phyloP scores from a whole-genome alignment of 2,113 vertebrate genomes.

The Chionodraco myersi region DNA sequence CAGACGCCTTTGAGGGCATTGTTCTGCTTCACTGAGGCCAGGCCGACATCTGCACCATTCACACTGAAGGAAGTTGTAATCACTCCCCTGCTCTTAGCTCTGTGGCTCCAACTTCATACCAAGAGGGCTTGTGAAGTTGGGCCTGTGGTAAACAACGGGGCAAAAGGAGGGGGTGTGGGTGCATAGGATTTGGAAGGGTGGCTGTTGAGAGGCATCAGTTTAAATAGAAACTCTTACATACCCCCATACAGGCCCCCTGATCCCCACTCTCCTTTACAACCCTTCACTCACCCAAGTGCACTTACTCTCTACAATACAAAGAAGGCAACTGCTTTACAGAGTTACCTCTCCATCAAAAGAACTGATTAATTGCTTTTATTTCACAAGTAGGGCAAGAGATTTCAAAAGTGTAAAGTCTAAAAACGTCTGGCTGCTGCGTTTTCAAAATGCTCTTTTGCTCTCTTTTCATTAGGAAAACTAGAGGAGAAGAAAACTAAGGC shows the following conservation, averaged over 20 bases:
- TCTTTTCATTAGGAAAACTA: conserved; percentile 27
- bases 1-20: conserved; percentile 81
- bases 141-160: conserved; percentile 61
- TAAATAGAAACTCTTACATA: conserved; percentile 77
- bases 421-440: conserved; percentile 2
- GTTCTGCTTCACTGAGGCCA: conserved; percentile 79
- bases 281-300: conserved; percentile 49
- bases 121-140: conserved; percentile 62
- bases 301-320: conserved; percentile 53
- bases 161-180: conserved; percentile 32
- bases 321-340: conserved; percentile 45
- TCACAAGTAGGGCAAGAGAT: conserved; percentile 38
- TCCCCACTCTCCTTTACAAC: conserved; percentile 40
- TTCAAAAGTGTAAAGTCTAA: conserved; percentile 42
- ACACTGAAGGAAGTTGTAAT: conserved; percentile 84
- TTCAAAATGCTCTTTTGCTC: conserved; percentile 33
- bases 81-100: conserved; percentile 78
- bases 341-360: conserved; percentile 68
- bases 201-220: conserved; percentile 65
- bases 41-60: conserved; percentile 85
- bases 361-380: conserved; percentile 62
- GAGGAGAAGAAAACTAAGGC: background rate
- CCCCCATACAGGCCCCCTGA: conserved; percentile 49
- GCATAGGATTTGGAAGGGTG: conserved; percentile 63
- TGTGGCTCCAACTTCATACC: conserved; percentile 71